Evolutionary conservation across 2,888 invertebrate species (phyloP).

Genomic region (Coelogynopora nodosa): DNA sequence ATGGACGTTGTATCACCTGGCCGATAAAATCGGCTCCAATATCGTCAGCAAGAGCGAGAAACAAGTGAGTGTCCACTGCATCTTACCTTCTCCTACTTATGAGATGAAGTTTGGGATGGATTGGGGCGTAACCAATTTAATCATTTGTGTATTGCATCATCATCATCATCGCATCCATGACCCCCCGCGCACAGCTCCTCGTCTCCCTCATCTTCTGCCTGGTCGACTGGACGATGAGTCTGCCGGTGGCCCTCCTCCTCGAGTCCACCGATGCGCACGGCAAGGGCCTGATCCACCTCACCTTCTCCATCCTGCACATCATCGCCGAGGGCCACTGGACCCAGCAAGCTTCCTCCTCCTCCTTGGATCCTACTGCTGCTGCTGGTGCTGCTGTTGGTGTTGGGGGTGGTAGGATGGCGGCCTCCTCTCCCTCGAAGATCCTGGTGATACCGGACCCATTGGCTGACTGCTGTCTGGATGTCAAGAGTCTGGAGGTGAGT

Average conservation of each 20-base stretch:
- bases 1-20: background rate
- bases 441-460: background rate
- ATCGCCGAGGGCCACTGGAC: background rate
- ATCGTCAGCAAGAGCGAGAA: background rate
- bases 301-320: constrained; percentile 52
- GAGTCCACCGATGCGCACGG: constrained; percentile 59
- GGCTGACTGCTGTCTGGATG: background rate
- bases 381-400: background rate
- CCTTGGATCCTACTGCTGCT: background rate
- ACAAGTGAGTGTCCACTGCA: background rate
- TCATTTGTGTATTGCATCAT: too few species aligned
- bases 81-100: too few species aligned
- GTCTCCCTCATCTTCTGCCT: constrained; percentile 80
- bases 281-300: constrained; percentile 56
- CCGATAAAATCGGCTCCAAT: background rate
- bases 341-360: too few species aligned
- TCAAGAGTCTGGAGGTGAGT: background rate
- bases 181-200: constrained; percentile 68
- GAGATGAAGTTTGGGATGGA: too few species aligned
- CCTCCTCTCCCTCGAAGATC: too few species aligned
- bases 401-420: too few species aligned
- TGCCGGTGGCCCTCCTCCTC: constrained; percentile 66
- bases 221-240: constrained; percentile 86
- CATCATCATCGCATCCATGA: too few species aligned
- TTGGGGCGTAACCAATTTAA: too few species aligned